Evolutionary conservation across 2,797 vertebrate genomes (phyloP).

Genomic region (Argyrosomus regius): DNA sequence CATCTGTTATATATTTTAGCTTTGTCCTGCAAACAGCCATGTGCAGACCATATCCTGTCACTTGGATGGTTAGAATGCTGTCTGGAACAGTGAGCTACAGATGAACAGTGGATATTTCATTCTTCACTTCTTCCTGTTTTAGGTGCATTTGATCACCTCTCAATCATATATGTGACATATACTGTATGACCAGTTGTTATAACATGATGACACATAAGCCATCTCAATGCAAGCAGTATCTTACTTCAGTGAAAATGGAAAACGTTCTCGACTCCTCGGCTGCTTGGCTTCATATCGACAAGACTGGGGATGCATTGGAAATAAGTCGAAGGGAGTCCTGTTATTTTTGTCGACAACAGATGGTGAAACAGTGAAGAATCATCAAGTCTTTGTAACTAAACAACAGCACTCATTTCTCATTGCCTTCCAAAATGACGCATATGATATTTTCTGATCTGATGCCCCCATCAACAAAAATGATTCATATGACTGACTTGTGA

Average conservation of each 20-base stretch:
- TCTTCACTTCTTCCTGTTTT: neutral
- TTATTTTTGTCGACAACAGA: constrained; percentile 27
- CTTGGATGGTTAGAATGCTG: neutral
- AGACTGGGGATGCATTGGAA: constrained; percentile 8
- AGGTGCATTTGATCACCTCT: neutral
- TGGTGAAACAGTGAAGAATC: constrained; percentile 14
- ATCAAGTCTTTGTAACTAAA: neutral
- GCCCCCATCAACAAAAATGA: no score
- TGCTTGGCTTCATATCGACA: neutral
- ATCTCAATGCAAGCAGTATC: neutral
- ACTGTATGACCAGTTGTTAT: neutral
- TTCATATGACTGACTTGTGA: no score
- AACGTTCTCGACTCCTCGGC: constrained; percentile 5
- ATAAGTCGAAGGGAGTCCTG: neutral
- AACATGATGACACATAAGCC: neutral
- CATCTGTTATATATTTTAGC: no score
- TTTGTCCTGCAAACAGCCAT: no score
- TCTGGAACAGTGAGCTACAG: neutral
- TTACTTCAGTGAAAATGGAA: neutral
- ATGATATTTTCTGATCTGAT: no score
- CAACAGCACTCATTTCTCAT: neutral
- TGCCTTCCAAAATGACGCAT: no score
- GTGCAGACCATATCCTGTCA: neutral
- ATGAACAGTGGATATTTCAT: neutral
- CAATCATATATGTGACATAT: neutral